Evolutionary conservation across 2,888 invertebrate species (phyloP).

Genomic region (Chrysotoxum bicinctum): DNA sequence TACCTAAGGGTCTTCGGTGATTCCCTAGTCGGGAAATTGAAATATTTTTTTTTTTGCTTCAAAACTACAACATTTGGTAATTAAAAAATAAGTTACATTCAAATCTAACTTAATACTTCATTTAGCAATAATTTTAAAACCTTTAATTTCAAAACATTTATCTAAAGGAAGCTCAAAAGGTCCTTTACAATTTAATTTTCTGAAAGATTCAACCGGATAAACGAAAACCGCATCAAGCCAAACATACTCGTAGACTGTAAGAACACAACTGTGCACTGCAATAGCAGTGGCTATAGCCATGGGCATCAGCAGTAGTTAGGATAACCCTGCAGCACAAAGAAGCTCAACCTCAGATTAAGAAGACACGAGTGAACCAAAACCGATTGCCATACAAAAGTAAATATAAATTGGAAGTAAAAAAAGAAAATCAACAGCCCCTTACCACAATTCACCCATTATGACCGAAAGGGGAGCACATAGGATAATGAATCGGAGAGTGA

Average conservation of each 20-base stretch:
- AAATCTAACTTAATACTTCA: too few species aligned
- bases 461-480: not conserved
- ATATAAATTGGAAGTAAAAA: slow-evolving; percentile 77
- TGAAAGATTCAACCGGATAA: slow-evolving; percentile 31
- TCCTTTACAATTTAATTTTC: slow-evolving; percentile 56
- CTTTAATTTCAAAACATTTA: too few species aligned
- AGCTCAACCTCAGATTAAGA: slow-evolving; percentile 67
- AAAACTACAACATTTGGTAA: too few species aligned
- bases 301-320: not conserved
- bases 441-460: not conserved
- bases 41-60: too few species aligned
- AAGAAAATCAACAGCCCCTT: slow-evolving; percentile 70
- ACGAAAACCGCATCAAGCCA: slow-evolving; percentile 45
- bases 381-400: slow-evolving; percentile 79
- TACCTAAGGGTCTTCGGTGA: too few species aligned
- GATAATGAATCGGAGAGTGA: slow-evolving; percentile 31
- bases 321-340: slow-evolving; percentile 36
- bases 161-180: slow-evolving; percentile 4
- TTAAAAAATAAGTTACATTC: too few species aligned
- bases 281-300: not conserved
- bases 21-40: too few species aligned
- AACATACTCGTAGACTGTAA: slow-evolving; percentile 23
- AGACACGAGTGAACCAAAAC: slow-evolving; percentile 78
- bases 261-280: slow-evolving; percentile 35
- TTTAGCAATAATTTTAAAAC: too few species aligned